phyloP scores from a whole-genome alignment of 2,113 vertebrate genomes.

The Onychostoma macrolepis region DNA sequence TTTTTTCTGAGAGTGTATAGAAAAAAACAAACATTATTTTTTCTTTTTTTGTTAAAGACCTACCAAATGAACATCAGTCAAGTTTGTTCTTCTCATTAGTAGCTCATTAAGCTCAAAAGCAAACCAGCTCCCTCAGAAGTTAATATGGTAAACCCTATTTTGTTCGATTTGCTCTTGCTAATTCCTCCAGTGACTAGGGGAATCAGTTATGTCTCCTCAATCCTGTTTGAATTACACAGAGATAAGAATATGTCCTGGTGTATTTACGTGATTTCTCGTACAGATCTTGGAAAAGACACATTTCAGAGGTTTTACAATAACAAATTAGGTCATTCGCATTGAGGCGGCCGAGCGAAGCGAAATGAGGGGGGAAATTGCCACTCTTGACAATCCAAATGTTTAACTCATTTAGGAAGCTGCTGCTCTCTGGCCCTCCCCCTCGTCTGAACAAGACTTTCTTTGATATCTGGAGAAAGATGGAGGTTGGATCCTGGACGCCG shows the following conservation, averaged over 20 bases:
- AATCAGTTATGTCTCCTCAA: constrained; percentile 10
- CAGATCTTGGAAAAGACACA: constrained; percentile 52
- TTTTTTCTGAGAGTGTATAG: not conserved
- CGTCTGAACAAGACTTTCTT: constrained; percentile 84
- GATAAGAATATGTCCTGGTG: constrained; percentile 46
- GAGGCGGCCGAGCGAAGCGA: constrained; percentile 29
- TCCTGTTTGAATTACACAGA: constrained; percentile 19
- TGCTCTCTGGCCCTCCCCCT: constrained; percentile 68
- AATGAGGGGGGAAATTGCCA: constrained; percentile 63
- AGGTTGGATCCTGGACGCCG: constrained; percentile 86
- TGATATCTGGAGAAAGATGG: constrained; percentile 77
- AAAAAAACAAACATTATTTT: not conserved
- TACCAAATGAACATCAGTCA: constrained; percentile 5
- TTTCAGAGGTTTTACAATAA: constrained; percentile 62
- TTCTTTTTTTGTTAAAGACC: constrained; percentile 2
- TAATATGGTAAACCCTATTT: constrained; percentile 49
- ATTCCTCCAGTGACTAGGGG: constrained; percentile 31
- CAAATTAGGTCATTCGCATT: constrained; percentile 60
- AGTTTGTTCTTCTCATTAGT: constrained; percentile 38
- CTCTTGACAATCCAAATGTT: constrained; percentile 79
- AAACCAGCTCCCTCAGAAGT: constrained; percentile 28
- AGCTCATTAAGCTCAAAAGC: constrained; percentile 24
- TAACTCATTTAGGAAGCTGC: constrained; percentile 84
- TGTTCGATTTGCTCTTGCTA: constrained; percentile 46
- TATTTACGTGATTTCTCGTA: constrained; percentile 54